Percentiles rank a stretch among this genome's conserved stretches.
Evolutionary conservation across 1,140 invertebrate genomes (phyloP).

Genomic region (Drosophila kikkawai): DNA sequence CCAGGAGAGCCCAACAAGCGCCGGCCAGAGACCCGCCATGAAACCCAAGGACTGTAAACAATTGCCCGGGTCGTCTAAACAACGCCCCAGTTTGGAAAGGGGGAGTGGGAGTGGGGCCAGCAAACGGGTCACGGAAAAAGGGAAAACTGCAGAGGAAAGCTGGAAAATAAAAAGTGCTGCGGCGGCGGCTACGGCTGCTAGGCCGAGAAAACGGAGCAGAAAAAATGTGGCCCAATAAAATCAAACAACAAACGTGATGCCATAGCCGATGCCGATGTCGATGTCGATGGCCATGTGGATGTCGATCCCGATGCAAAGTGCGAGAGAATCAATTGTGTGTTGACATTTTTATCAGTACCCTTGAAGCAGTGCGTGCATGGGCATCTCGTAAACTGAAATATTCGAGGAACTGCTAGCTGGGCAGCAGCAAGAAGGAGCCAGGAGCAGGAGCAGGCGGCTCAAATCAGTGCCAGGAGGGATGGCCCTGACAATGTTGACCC

Average conservation of each 20-base stretch:
- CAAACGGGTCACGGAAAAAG: slow-evolving; percentile 37
- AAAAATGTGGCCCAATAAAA: slow-evolving; percentile 81
- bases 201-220: slow-evolving; percentile 28
- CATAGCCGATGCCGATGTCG: slow-evolving; percentile 21
- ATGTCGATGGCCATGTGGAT: slow-evolving; percentile 27
- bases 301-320: slow-evolving; percentile 51
- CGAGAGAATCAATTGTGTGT: slow-evolving; percentile 81
- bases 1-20: slow-evolving; percentile 40
- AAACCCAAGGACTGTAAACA: slow-evolving; percentile 81
- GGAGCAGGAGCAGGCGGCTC: slow-evolving; percentile 2
- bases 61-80: slow-evolving; percentile 77
- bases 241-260: slow-evolving; percentile 80
- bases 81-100: slow-evolving; percentile 50
- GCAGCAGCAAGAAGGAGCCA: background rate
- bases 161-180: slow-evolving; percentile 50
- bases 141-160: slow-evolving; percentile 52
- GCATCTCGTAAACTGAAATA: slow-evolving; percentile 71
- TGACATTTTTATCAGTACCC: slow-evolving; percentile 79
- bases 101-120: background rate
- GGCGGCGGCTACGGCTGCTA: slow-evolving; percentile 25
- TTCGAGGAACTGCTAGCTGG: slow-evolving; percentile 41
- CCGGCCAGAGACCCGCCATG: slow-evolving; percentile 49
- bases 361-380: slow-evolving; percentile 55
- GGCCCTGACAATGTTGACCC: slow-evolving; percentile 65
- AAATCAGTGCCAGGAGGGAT: slow-evolving; percentile 68